These are phyloP conservation scores for Megalopta genalis DNA, from an alignment of 1,140 invertebrate species.

Conservation along the genomic window DNA sequence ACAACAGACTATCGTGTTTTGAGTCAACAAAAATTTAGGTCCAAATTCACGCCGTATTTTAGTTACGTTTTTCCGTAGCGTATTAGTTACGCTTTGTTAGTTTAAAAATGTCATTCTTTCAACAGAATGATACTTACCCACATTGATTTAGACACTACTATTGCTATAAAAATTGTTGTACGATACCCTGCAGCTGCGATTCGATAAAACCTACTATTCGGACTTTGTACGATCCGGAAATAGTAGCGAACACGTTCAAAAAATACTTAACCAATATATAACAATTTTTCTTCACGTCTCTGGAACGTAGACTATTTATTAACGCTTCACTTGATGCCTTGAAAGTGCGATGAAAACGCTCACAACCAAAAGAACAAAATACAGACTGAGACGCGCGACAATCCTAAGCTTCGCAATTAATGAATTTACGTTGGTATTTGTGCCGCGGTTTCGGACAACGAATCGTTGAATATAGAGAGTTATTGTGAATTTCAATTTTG, in stretches of 20 bases:
- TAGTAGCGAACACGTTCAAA: not conserved
- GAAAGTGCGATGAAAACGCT: conserved; percentile 52
- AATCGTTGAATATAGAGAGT: conserved; percentile 3
- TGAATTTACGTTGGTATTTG: not conserved
- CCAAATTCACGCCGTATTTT: conserved; percentile 21
- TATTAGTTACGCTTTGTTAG: not conserved
- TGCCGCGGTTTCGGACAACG: not conserved
- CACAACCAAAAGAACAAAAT: not conserved
- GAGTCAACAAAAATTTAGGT: not conserved
- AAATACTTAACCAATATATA: not conserved
- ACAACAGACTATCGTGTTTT: conserved; percentile 9
- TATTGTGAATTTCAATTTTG: conserved; percentile 21
- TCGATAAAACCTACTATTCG: conserved; percentile 22
- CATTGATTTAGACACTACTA: conserved; percentile 17
- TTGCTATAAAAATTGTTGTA: not conserved
- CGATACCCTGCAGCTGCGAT: not conserved
- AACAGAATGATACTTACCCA: not conserved
- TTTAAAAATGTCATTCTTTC: not conserved
- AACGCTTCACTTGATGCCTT: conserved; percentile 32
- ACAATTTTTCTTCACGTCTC: not conserved
- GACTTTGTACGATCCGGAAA: conserved; percentile 48
- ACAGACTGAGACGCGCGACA: not conserved
- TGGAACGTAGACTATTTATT: not conserved
- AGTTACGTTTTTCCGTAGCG: conserved; percentile 3
- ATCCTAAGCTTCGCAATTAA: not conserved